Evolutionary conservation across 2,113 vertebrate genomes (phyloP), one percentile per base, ranked within the genome.

Genomic region (Columba janthina): DNA sequence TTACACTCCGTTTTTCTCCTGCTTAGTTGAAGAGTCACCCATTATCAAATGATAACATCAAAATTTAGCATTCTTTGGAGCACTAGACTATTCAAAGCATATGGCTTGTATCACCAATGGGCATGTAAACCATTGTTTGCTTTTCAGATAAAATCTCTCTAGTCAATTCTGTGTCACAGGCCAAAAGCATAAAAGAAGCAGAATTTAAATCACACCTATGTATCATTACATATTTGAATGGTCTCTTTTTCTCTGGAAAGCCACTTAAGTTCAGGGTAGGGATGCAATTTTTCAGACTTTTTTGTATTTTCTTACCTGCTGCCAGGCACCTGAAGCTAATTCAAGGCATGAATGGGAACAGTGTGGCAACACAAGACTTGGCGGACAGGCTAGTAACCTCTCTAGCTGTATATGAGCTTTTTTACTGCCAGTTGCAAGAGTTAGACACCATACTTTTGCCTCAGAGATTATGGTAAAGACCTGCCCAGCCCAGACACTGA

Each of bases 301-400:
- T 85, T 85, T 46, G 15, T 44, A 44, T 44, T 44, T 44, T 36
- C 15, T 85, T 64, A 15, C 65, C 22, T 42, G 62, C 38, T 20
- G 40, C 11, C 13, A 34, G 54, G 15, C 58, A 73, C 32, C 8
- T 42, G 22, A 82, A 66, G 15, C 4, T 36, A n/a, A 85, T 64
- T 62, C 9, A n/a, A 46, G 40, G 36, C 17, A 18, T 0, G 1
- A 9, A 11, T 53, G 15, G 34, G 36, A 83, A 32, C 1, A 2
- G 2, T 22, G 66, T 36, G 24, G 31, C 31, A 44, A 9, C 5
- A 29, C 8, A 5, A 44, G 12, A 7, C 8, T 44, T n/a, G 56
- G 28, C 36, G 73, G 29, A 57, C 4, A 66, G n/a, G 4, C 44
- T 46, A 29, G 36, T 57, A 34, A 61, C 16, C 7, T 53, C 48